These are phyloP conservation scores for Lanius collurio DNA, from an alignment of 2,113 vertebrate species.

Conservation along the genomic window DNA sequence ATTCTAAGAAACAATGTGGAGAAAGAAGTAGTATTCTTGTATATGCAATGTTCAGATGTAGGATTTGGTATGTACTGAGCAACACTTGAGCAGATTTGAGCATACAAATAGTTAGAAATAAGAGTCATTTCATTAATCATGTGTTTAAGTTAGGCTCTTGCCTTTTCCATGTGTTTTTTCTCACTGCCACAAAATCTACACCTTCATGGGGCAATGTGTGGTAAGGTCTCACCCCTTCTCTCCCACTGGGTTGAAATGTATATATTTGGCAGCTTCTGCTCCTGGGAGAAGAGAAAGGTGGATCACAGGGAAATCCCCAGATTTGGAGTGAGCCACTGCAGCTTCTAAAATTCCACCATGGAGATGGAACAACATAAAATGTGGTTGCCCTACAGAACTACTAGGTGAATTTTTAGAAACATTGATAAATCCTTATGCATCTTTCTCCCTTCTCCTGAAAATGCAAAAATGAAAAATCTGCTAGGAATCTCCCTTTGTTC, in stretches of 20 bases:
- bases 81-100: not conserved
- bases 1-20: not conserved
- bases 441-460: not conserved
- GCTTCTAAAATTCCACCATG: not conserved
- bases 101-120: not conserved
- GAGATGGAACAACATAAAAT: not conserved
- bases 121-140: not conserved
- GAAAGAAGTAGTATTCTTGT: not conserved
- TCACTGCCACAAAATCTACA: not conserved
- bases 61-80: not conserved
- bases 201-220: not conserved
- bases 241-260: not conserved
- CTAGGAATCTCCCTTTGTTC: not conserved
- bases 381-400: not conserved
- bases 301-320: not conserved
- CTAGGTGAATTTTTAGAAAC: not conserved
- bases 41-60: not conserved
- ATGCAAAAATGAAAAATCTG: not conserved
- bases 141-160: not conserved
- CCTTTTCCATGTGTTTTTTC: not conserved
- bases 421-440: not conserved
- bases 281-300: not conserved
- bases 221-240: not conserved
- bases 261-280: not conserved
- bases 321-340: not conserved